Conservation (phyloP, 2,113 vertebrate genomes). For the Herpailurus yagouaroundi region DNA sequence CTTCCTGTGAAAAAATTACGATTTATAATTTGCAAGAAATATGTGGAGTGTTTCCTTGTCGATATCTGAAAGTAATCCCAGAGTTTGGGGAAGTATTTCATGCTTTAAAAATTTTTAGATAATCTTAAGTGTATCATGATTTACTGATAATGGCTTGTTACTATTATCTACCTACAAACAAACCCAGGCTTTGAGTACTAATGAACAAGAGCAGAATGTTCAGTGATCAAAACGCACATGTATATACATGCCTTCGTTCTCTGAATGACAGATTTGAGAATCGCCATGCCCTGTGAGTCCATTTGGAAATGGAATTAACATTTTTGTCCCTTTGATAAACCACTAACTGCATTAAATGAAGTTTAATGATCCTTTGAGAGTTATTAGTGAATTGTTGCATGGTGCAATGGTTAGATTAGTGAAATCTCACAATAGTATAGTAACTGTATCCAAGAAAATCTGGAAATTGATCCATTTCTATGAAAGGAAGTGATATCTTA, state of each 20-base stretch:
- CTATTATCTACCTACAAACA: background rate
- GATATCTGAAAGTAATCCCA: background rate
- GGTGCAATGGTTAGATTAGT: constrained; percentile 49
- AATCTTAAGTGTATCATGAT: background rate
- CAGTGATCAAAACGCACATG: background rate
- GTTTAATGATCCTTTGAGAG: constrained; percentile 64
- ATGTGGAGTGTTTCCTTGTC: background rate
- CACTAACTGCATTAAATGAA: constrained; percentile 59
- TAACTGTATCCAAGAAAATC: constrained; percentile 32
- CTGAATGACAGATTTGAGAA: constrained; percentile 4
- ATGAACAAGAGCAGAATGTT: background rate
- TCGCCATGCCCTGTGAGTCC: background rate
- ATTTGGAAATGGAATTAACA: constrained; percentile 54
- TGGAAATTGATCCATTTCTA: constrained; percentile 12
- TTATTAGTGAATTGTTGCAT: constrained; percentile 54
- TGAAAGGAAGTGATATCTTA: constrained; percentile 34
- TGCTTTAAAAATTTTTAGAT: background rate
- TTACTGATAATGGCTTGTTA: background rate
- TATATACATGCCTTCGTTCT: background rate
- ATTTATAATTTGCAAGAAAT: constrained; percentile 14
- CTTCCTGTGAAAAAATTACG: background rate
- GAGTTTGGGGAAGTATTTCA: background rate
- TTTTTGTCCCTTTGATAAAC: constrained; percentile 57
- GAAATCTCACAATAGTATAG: constrained; percentile 23
- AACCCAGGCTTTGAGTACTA: background rate